Evolutionary conservation across 2,888 invertebrate genomes (phyloP), one percentile per base, ranked within the genome.

Genomic region (Chrysolina haemoptera): DNA sequence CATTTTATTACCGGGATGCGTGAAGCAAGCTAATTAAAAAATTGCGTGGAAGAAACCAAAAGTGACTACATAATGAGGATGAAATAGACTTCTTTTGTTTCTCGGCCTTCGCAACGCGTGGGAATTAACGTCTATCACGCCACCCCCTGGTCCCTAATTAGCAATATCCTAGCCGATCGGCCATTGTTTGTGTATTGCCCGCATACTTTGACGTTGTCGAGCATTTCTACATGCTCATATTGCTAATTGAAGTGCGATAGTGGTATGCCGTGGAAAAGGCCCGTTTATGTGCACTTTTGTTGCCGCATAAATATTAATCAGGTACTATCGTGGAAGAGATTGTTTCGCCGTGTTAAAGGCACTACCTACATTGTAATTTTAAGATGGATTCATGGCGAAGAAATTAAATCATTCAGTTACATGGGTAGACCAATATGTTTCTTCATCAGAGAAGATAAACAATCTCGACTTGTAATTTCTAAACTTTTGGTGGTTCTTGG

Each of bases 11-110:
- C 46, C 79, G 79, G 78, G 82, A 83, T 85, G 84, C 85, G 85
- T 85, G 84, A 83, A 83, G 84, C 79, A 83, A 82, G 82, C 81
- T 85, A 86, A 86, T 86, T 86, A 85, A 84, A 84, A 85, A 84
- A 81, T 82, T 73, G 73, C 73, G 83, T 73, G 69, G 74, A 80
- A 84, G 84, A 85, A 84, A 86, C 84, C 80, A 85, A 84, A 82
- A 85, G 84, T 85, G 85, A 85, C 85, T 86, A 79, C 84, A 82
- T 84, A 85, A 85, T 84, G 83, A 84, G 82, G 79, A 82, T 80
- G 55, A 55, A 55, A 14, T 55, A 59, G 53, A 67, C 79, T 82
- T 81, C 81, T 81, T 81, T 81, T 79, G 79, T 82, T 81, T 78
- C 62, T 67, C 80, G 82, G 83, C 84, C 85, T 85, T 84, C 83